Conservation (phyloP, 2,888 invertebrate species). For the Melipona bicolor region DNA sequence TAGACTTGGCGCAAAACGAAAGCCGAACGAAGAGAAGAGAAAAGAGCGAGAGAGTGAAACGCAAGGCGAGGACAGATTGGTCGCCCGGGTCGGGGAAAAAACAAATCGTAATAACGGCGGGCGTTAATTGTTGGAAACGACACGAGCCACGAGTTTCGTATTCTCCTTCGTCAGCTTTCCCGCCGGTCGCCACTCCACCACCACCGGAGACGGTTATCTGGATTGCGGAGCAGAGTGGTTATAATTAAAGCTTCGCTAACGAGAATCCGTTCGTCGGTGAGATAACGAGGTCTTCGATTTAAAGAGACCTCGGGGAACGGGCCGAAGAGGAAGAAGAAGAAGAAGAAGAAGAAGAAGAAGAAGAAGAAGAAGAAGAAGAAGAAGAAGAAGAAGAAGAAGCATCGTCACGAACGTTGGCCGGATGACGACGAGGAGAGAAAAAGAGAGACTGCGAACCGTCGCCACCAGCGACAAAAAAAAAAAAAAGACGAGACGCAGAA, state of each 20-base stretch:
- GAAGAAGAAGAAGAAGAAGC: slow-evolving; percentile 20
- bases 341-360: slow-evolving; percentile 8
- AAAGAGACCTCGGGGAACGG: slow-evolving; percentile 67
- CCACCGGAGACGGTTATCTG: slow-evolving; percentile 51
- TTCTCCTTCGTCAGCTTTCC: slow-evolving; percentile 1
- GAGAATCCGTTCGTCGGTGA: slow-evolving; percentile 71
- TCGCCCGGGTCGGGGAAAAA: not conserved
- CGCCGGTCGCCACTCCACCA: not conserved
- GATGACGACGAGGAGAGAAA: slow-evolving; percentile 11
- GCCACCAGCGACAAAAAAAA: not conserved
- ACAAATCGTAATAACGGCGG: slow-evolving; percentile 32
- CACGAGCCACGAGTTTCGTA: slow-evolving; percentile 10
- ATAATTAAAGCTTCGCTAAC: slow-evolving; percentile 75
- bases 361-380: not conserved
- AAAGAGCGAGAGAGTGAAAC: not conserved
- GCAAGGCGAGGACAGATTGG: not conserved
- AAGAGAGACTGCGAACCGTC: not conserved
- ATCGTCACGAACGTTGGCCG: slow-evolving; percentile 4
- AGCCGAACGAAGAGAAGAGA: not conserved
- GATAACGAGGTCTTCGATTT: slow-evolving; percentile 76
- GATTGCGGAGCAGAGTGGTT: slow-evolving; percentile 59
- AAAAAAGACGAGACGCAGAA: slow-evolving; percentile 2
- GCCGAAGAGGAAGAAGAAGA: not conserved
- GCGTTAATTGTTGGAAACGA: slow-evolving; percentile 61
- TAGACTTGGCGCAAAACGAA: no score